phyloP scores from a whole-genome alignment of 2,113 vertebrate genomes.

The Calyptomena viridis region DNA sequence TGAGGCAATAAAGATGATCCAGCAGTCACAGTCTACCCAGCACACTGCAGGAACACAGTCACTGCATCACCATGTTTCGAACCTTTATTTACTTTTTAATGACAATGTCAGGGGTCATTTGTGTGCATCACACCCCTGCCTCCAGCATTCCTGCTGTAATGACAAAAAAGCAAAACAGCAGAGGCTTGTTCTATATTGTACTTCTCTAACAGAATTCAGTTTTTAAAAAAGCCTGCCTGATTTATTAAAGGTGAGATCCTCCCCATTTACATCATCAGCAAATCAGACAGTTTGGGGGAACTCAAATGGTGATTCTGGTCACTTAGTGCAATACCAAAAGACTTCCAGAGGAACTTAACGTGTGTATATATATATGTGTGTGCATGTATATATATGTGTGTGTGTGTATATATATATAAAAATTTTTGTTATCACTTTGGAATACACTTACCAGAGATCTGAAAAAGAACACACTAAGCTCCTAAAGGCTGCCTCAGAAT shows the following conservation, averaged over 20 bases:
- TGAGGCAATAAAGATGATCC: neutral
- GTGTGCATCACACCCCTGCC: neutral
- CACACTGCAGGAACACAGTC: neutral
- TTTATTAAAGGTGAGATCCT: neutral
- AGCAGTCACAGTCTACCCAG: neutral
- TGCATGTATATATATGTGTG: neutral
- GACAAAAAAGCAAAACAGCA: neutral
- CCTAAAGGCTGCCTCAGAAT: neutral
- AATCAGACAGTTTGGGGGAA: neutral
- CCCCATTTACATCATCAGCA: neutral
- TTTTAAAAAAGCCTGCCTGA: neutral
- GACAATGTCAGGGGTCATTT: neutral
- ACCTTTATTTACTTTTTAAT: neutral
- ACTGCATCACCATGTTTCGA: neutral
- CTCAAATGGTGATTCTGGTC: neutral
- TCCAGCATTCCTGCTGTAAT: neutral
- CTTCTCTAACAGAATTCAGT: neutral
- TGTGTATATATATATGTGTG: neutral
- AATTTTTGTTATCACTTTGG: neutral
- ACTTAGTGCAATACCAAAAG: neutral
- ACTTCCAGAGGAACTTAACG: neutral
- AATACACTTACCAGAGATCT: neutral
- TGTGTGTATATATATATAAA: too few relatives aligned
- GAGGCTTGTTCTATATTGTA: neutral
- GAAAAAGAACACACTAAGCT: neutral